Evolutionary conservation across 2,888 invertebrate genomes (phyloP).

Genomic region (Ceramica pisi): DNA sequence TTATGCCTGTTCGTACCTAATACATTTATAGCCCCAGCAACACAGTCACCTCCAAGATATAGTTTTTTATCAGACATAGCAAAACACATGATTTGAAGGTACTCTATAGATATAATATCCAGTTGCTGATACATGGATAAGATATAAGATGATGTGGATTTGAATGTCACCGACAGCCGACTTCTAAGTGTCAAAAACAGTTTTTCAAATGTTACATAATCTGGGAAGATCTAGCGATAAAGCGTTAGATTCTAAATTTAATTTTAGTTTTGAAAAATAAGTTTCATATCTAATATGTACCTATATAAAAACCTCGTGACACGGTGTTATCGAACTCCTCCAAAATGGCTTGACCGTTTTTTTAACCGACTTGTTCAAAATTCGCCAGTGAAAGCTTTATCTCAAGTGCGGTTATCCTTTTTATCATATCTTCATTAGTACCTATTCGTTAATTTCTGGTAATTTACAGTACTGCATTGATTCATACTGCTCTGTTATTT

Average conservation of each 20-base stretch:
- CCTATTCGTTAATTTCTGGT: slow-evolving; percentile 7
- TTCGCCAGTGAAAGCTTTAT: neutral
- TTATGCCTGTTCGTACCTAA: neutral
- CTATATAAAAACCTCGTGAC: no score
- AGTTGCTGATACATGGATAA: slow-evolving; percentile 23
- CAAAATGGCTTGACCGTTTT: no score
- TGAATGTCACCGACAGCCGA: slow-evolving; percentile 2
- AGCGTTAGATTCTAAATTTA: neutral
- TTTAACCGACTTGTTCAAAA: no score
- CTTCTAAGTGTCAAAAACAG: neutral
- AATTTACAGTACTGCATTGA: neutral
- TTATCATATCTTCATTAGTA: slow-evolving; percentile 24
- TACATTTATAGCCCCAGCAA: slow-evolving; percentile 16
- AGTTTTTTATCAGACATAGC: slow-evolving; percentile 25
- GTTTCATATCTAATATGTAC: no score
- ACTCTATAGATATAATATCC: neutral
- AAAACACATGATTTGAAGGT: neutral
- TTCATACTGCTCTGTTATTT: neutral
- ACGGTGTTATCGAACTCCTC: no score
- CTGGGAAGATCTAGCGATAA: neutral
- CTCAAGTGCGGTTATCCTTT: neutral
- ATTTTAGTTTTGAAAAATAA: neutral
- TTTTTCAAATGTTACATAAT: neutral
- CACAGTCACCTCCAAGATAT: slow-evolving; percentile 5
- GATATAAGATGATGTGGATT: slow-evolving; percentile 17